Base-by-base conservation (phyloP, 2,888 invertebrate genomes). In the Drosophila birchii region DNA sequence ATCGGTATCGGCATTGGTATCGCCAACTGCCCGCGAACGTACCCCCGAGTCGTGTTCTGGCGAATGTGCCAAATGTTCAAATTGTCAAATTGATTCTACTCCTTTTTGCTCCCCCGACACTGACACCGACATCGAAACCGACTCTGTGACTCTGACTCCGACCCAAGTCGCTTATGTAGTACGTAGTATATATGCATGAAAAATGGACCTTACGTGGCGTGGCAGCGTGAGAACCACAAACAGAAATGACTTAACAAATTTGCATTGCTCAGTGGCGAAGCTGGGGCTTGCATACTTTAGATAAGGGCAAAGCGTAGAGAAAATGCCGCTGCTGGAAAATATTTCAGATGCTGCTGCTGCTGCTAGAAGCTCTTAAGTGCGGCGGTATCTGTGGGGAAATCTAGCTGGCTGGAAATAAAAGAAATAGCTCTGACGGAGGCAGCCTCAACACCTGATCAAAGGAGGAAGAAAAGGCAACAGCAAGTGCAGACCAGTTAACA, bases 391-490 rank as follows among this genome's bases (percentile, higher is more conserved):
- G 26, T 62, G 83, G 80, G 80, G 78, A 80, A 86, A 85, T 85
- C 88, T 86, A 79, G 45, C 51, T 76, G 79, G 79, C 66, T 53
- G 61, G 59, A 61, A 58, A 51, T 73, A 56, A 53, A 45, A 16
- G 41, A 61, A 49, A 39, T 47, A 39, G 49, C 61, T 44, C 26
- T 32, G 44, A 6, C 34, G 39, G 32, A 45, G 43, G 81, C 87
- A 83, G 82, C 90, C 90, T 91, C 90, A 91, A 91, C 92, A 92
- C 92, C 91, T 92, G 92, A 91, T 91, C 77, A 79, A 77, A 74
- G 78, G 76, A 84, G 78, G 79, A 82, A 82, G 76, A 80, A 87
- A 36, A 69, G 75, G 88, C 76, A 75, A 55, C 84, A 81, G 78
- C 82, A 83, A 84, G 79, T 81, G 82, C 88, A 79, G 68, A 56